phyloP scores from a whole-genome alignment of 2,113 vertebrate genomes.

The Mormyrus iriodes region DNA sequence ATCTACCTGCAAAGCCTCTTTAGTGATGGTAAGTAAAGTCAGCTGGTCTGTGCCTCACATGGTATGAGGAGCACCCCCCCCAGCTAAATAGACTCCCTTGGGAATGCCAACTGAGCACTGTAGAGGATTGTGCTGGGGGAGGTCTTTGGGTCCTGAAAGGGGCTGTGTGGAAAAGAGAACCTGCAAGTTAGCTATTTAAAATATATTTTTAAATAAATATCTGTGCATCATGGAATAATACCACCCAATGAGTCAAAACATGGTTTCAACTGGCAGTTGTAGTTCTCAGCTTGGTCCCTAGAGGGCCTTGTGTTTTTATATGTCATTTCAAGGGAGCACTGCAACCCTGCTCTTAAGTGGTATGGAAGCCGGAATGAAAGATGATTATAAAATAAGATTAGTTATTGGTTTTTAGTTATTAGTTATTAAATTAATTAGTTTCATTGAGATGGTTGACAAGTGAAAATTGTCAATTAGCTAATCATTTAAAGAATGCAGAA shows the following conservation, averaged over 20 bases:
- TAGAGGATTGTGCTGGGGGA: not conserved
- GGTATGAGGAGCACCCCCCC: not conserved
- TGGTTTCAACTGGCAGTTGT: not conserved
- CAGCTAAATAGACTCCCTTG: not conserved
- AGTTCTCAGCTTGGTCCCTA: not conserved
- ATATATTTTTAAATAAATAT: not conserved
- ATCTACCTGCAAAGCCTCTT: not conserved
- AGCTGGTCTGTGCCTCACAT: not conserved
- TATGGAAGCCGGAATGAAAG: not conserved
- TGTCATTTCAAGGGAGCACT: not conserved
- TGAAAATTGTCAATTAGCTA: not conserved
- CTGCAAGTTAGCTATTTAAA: not conserved
- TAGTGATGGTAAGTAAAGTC: not conserved
- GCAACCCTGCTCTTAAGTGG: not conserved
- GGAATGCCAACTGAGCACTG: not conserved
- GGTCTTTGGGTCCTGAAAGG: not conserved
- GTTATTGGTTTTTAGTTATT: too few relatives aligned
- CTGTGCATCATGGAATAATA: not conserved
- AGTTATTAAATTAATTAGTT: too few relatives aligned
- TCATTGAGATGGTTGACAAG: not conserved
- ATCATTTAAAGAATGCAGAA: not conserved
- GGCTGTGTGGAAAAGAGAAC: not conserved
- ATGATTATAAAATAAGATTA: not conserved
- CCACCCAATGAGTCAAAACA: not conserved
- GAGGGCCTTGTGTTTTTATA: constrained; percentile 11